Evolutionary conservation across 2,797 vertebrate species (phyloP).

Genomic region (Pangasius sanitwongsei): DNA sequence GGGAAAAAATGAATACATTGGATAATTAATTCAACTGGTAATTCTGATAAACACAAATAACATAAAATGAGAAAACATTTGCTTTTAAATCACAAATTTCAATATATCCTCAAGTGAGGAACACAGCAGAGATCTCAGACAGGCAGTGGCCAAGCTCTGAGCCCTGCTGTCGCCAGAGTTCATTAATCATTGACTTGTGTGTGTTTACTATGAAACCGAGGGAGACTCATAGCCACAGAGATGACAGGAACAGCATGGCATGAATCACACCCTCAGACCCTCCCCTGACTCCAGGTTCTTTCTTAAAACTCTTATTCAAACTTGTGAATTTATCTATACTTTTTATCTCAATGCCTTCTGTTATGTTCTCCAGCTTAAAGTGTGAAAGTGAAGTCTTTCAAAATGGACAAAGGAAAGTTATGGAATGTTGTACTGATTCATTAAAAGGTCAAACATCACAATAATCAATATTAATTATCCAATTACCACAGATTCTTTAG

Average conservation of each 20-base stretch:
- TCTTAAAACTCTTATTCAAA: slow-evolving; percentile 44
- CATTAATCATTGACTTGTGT: slow-evolving; percentile 49
- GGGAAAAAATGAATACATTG: neutral
- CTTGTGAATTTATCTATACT: slow-evolving; percentile 17
- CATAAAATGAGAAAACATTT: neutral
- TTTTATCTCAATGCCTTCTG: slow-evolving; percentile 16
- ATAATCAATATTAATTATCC: neutral
- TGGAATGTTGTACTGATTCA: neutral
- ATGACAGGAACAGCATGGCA: slow-evolving; percentile 23
- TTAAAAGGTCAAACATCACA: neutral
- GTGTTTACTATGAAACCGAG: slow-evolving; percentile 21
- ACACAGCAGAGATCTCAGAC: neutral
- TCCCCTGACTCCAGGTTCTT: slow-evolving; percentile 17
- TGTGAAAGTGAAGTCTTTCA: slow-evolving; percentile 7
- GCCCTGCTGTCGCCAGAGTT: slow-evolving; percentile 13
- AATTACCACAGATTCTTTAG: neutral
- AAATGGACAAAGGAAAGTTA: neutral
- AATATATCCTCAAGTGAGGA: neutral
- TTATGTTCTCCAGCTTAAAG: slow-evolving; percentile 15
- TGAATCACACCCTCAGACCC: slow-evolving; percentile 6
- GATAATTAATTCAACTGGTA: neutral
- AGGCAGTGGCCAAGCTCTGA: slow-evolving; percentile 6
- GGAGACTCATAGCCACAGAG: neutral
- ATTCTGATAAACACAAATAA: neutral
- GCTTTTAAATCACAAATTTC: neutral